A percentile compares a stretch with the other conserved stretches of the same genome.
These are phyloP conservation scores for Bombus confusus DNA, from an alignment of 1,140 invertebrate species.

Conservation along the genomic window DNA sequence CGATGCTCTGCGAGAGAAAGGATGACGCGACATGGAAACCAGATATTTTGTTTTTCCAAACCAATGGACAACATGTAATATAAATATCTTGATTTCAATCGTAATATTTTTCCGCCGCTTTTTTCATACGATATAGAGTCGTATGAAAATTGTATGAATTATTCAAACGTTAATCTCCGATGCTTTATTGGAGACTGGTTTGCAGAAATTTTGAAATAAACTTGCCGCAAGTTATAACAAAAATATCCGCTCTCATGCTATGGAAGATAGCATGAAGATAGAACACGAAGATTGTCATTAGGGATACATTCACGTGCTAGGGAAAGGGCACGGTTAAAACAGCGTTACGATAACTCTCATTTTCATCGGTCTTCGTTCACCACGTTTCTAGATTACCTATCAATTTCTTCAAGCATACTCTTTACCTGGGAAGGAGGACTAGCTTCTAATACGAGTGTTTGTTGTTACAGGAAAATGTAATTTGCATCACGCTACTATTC, in stretches of 20 bases:
- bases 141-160: not conserved
- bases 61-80: not conserved
- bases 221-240: not conserved
- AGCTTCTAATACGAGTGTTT: not conserved
- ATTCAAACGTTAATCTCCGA: not conserved
- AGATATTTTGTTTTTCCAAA: not conserved
- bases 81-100: not conserved
- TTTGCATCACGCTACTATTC: not conserved
- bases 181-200: no score
- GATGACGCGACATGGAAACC: not conserved
- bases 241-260: not conserved
- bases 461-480: not conserved
- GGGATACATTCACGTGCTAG: not conserved
- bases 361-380: constrained; percentile 14
- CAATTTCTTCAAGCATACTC: constrained; percentile 1
- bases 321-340: not conserved
- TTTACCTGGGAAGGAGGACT: not conserved
- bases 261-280: not conserved
- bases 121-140: no score
- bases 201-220: not conserved
- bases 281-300: constrained; percentile 8
- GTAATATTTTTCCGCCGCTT: no score
- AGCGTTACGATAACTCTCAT: not conserved
- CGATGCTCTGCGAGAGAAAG: not conserved
- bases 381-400: not conserved